Conservation (phyloP, 2,888 invertebrate species). For the Colletes collaris region DNA sequence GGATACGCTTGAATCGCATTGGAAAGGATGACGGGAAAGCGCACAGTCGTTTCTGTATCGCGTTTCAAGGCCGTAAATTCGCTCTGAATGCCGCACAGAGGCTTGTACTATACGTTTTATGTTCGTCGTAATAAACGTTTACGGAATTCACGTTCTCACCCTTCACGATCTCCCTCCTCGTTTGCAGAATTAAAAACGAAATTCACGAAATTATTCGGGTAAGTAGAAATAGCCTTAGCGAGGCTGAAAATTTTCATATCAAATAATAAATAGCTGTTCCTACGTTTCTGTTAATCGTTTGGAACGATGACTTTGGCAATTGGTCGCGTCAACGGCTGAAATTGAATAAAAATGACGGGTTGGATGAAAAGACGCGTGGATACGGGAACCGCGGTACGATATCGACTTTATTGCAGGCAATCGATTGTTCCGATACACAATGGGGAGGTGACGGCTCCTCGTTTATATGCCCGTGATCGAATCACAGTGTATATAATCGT, state of each 20-base stretch:
- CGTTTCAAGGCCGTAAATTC: slow-evolving; percentile 48
- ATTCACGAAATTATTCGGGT: too few relatives aligned
- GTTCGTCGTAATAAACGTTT: slow-evolving; percentile 67
- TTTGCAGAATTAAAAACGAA: too few relatives aligned
- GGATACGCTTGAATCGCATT: slow-evolving; percentile 1
- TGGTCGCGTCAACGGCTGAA: slow-evolving; percentile 10
- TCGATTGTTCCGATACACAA: slow-evolving; percentile 74
- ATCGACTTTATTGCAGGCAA: slow-evolving; percentile 73
- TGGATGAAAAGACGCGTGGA: slow-evolving; percentile 30
- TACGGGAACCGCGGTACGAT: slow-evolving; percentile 48
- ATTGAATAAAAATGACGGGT: slow-evolving; percentile 1
- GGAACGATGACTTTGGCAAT: slow-evolving; percentile 7
- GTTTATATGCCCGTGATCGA: slow-evolving; percentile 61
- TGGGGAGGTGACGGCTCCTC: slow-evolving; percentile 61
- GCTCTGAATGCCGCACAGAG: slow-evolving; percentile 68
- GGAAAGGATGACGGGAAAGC: slow-evolving; percentile 29
- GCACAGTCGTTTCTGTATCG: slow-evolving; percentile 46
- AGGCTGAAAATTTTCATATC: too few relatives aligned
- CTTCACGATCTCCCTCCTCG: not conserved
- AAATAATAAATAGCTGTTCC: too few relatives aligned
- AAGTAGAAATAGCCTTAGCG: too few relatives aligned
- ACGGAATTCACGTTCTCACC: slow-evolving; percentile 31
- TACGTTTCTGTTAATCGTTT: not conserved
- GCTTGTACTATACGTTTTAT: slow-evolving; percentile 66
- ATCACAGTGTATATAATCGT: slow-evolving; percentile 71